Conservation (phyloP, 2,888 invertebrate species). For the Caenorhabditis sp. region DNA sequence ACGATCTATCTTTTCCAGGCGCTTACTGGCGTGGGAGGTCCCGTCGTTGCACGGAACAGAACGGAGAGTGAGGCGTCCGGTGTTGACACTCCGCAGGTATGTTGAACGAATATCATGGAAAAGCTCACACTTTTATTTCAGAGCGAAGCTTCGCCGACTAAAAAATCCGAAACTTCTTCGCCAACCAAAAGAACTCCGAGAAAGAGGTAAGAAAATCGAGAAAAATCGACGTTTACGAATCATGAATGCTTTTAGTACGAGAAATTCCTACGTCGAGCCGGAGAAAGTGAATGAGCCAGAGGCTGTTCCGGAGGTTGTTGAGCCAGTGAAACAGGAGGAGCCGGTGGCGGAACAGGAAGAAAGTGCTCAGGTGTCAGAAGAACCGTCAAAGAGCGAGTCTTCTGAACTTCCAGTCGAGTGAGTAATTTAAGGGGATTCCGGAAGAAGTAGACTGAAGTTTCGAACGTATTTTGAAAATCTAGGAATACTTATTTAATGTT, state of each 20-base stretch:
- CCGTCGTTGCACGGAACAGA: conserved; percentile 15
- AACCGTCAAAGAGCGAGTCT: background rate
- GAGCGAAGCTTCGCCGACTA: conserved; percentile 31
- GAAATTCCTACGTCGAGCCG: background rate
- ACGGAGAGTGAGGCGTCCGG: conserved; percentile 45
- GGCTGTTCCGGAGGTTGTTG: conserved; percentile 10
- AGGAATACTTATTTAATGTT: background rate
- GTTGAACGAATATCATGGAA: background rate
- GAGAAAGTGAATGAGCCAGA: background rate
- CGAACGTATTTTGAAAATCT: background rate
- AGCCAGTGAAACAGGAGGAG: no score
- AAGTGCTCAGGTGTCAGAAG: no score
- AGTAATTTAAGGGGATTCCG: no score
- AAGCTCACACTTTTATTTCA: background rate
- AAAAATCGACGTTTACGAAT: no score
- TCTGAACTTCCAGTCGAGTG: background rate
- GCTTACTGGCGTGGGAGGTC: background rate
- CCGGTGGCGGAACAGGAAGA: no score
- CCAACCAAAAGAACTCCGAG: conserved; percentile 37
- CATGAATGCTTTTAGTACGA: no score
- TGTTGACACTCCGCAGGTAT: conserved; percentile 23
- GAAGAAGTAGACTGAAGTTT: no score
- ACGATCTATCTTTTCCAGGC: conserved; percentile 1
- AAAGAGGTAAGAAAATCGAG: conserved; percentile 2
- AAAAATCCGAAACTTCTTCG: conserved; percentile 3